Evolutionary conservation across 2,888 invertebrate genomes (phyloP), one percentile per base, ranked within the genome.

Genomic region (Cephalotes varians): DNA sequence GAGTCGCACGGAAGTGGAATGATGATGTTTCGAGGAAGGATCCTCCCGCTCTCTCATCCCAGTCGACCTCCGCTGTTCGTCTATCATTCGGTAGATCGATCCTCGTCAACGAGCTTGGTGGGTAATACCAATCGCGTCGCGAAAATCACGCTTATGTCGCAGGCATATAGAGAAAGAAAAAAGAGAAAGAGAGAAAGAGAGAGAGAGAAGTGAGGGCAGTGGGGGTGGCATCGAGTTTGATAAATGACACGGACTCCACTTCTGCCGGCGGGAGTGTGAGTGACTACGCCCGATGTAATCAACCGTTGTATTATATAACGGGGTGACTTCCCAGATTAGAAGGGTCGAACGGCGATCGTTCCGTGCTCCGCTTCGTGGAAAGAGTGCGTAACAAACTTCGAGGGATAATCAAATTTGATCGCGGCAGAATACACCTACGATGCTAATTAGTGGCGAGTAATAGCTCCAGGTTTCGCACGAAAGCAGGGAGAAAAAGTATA

Each of bases 271-370:
- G 85, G 91, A 89, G 90, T 91, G 93, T 88, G 92, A 91, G 89
- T 81, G 85, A 85, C 81, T 88, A 82, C 85, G 85, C 88, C 81
- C 91, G 91, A 91, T 92, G 92, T 93, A 93, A 93, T 93, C 93
- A 93, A 92, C 90, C 93, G 91, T 92, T 92, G 91, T 92, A 92
- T 93, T 92, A 92, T 93, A 92, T 91, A 93, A 92, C 91, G 90
- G 91, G 91, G 92, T 92, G 93, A 91, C 91, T 92, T 91, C 87
- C 86, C 87, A 84, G 90, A 91, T 91, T 91, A 91, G 87, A 84
- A 88, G 90, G 91, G 92, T 88, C 72, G 58, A 62, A 47, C 85
- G 54, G 28, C 82, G 82, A 86, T 84, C n/a, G n/a, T n/a, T n/a
- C n/a, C 87, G 83, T 82, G 81, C 62, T 77, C 47, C 51, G 34